Percentiles rank a stretch among this genome's conserved stretches.
Conservation (phyloP, 2,113 vertebrate genomes). For the Alces alces region DNA sequence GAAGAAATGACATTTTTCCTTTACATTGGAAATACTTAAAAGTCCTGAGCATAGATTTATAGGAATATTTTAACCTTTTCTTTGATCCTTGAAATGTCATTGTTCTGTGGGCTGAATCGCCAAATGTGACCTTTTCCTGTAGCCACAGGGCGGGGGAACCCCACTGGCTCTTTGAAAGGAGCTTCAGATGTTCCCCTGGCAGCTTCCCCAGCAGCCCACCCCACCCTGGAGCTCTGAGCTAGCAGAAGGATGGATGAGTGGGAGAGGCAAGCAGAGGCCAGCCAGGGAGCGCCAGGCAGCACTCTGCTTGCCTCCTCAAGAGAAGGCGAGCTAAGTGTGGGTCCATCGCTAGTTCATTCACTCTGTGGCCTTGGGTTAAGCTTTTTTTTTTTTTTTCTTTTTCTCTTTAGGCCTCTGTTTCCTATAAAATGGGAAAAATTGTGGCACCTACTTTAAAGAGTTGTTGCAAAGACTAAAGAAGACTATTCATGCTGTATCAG, state of each 20-base stretch:
- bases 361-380: background rate
- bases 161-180: constrained; percentile 78
- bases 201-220: background rate
- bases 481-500: background rate
- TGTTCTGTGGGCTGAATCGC: constrained; percentile 84
- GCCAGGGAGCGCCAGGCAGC: background rate
- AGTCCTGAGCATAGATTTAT: constrained; percentile 86
- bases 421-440: background rate
- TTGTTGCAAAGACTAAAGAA: background rate
- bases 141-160: constrained; percentile 68
- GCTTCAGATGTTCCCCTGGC: constrained; percentile 53
- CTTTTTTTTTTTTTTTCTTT: too few relatives aligned
- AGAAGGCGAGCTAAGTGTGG: background rate
- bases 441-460: background rate
- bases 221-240: background rate
- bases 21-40: constrained; percentile 80
- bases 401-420: background rate
- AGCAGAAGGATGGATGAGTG: background rate
- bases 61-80: constrained; percentile 92
- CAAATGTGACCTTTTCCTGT: constrained; percentile 84
- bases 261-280: background rate
- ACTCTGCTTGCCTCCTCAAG: background rate
- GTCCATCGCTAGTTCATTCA: background rate
- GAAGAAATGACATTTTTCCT: constrained; percentile 81
- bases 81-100: constrained; percentile 90